Evolutionary conservation across 1,140 invertebrate genomes (phyloP).

Genomic region (Drosophila sulfurigaster): DNA sequence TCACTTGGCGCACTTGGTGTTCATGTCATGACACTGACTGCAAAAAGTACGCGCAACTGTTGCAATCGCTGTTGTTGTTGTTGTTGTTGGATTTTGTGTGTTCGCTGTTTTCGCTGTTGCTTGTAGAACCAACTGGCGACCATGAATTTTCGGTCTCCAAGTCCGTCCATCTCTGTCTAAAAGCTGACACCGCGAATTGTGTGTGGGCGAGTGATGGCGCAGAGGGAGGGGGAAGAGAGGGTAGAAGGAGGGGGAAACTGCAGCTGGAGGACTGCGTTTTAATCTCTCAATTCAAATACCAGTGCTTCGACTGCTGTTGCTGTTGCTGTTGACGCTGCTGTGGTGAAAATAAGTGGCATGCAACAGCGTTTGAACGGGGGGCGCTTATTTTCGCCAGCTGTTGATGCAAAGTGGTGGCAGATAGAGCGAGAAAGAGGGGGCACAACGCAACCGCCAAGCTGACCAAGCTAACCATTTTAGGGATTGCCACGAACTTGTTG

Average conservation of each 20-base stretch:
- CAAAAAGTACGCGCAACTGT: slow-evolving; percentile 51
- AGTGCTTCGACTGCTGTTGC: slow-evolving; percentile 37
- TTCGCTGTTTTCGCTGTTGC: not conserved
- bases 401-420: slow-evolving; percentile 10
- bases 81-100: no score
- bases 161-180: not conserved
- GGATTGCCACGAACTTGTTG: slow-evolving; percentile 20
- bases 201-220: slow-evolving; percentile 2
- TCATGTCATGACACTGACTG: slow-evolving; percentile 65
- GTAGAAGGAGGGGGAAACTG: not conserved
- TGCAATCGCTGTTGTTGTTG: slow-evolving; percentile 46
- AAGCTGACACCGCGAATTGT: slow-evolving; percentile 19
- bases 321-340: slow-evolving; percentile 42
- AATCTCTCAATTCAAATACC: slow-evolving; percentile 78
- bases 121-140: slow-evolving; percentile 38
- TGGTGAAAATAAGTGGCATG: slow-evolving; percentile 48
- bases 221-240: not conserved
- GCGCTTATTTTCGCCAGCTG: slow-evolving; percentile 37
- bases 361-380: slow-evolving; percentile 11
- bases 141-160: slow-evolving; percentile 9
- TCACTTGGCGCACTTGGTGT: slow-evolving; percentile 63
- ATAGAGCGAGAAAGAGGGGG: not conserved
- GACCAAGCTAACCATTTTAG: slow-evolving; percentile 26
- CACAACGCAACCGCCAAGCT: slow-evolving; percentile 3
- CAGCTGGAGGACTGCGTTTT: slow-evolving; percentile 54